Conservation (phyloP, 2,113 vertebrate genomes). For the Sinocyclocheilus anshuiensis region DNA sequence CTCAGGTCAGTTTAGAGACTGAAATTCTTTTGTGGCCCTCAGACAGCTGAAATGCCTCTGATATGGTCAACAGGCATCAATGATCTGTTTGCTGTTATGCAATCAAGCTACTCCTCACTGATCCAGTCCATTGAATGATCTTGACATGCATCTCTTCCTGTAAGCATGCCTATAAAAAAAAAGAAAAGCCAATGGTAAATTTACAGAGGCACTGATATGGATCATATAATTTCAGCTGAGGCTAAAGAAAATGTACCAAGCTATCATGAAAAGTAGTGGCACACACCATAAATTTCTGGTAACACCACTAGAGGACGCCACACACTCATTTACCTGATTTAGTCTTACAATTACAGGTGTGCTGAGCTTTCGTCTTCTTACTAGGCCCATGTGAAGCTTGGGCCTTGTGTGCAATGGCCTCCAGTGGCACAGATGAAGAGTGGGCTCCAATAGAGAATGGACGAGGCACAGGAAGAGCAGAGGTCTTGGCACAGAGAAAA, state of each 20-base stretch:
- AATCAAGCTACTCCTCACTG: conserved; percentile 64
- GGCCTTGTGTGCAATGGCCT: conserved; percentile 48
- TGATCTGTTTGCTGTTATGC: neutral
- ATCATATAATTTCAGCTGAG: neutral
- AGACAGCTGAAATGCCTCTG: neutral
- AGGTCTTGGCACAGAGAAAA: conserved; percentile 75
- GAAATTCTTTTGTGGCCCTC: neutral
- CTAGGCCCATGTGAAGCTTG: neutral
- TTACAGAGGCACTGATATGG: neutral
- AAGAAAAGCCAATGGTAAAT: neutral
- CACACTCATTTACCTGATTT: conserved; percentile 58
- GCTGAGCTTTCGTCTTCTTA: neutral
- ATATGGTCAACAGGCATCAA: neutral
- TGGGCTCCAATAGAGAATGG: conserved; percentile 25
- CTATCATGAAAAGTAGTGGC: too few relatives aligned
- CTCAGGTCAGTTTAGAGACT: neutral
- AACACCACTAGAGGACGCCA: neutral
- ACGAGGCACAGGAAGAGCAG: conserved; percentile 8
- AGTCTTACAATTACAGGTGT: conserved; percentile 37
- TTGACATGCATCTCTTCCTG: conserved; percentile 65
- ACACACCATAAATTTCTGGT: too few relatives aligned
- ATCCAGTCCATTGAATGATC: conserved; percentile 90
- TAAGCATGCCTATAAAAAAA: conserved; percentile 1
- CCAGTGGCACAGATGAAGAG: conserved; percentile 32
- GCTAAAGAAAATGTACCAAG: neutral